Evolutionary conservation across 2,888 invertebrate genomes (phyloP).

Genomic region (Ophonus ardosiacus): DNA sequence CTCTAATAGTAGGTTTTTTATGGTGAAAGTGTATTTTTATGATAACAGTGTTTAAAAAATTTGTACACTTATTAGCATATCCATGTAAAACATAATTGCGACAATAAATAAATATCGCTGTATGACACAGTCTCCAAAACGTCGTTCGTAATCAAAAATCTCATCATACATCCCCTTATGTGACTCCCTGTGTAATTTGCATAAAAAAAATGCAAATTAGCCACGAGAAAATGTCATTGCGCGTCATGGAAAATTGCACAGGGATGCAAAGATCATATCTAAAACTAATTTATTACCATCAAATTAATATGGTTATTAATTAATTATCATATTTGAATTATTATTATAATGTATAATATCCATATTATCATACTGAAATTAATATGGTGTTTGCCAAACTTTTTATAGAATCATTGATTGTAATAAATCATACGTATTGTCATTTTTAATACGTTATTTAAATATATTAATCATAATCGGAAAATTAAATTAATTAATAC

Average conservation of each 20-base stretch:
- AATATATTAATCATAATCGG: not conserved
- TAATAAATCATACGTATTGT: not conserved
- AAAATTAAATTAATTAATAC: not conserved
- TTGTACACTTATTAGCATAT: not conserved
- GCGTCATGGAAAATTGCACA: constrained; percentile 3
- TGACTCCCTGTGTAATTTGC: not conserved
- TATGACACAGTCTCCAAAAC: constrained; percentile 21
- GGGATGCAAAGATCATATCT: not conserved
- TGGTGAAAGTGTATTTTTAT: not conserved
- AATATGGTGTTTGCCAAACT: not conserved
- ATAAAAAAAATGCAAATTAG: constrained; percentile 30
- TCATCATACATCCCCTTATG: constrained; percentile 6
- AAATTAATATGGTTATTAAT: not conserved
- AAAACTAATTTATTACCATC: not conserved
- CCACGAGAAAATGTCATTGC: constrained; percentile 12
- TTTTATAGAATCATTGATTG: not conserved
- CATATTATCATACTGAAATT: not conserved
- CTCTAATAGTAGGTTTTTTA: no score
- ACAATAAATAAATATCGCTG: constrained; percentile 1
- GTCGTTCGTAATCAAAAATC: constrained; percentile 19
- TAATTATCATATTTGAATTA: not conserved
- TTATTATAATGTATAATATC: not conserved
- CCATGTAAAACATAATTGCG: not conserved
- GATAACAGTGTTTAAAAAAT: not conserved
- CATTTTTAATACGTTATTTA: not conserved